Percentiles rank a stretch among this genome's conserved stretches.
Conservation (phyloP, 92 coral and sea anemone genomes). For the Anthopleura xanthogrammica region DNA sequence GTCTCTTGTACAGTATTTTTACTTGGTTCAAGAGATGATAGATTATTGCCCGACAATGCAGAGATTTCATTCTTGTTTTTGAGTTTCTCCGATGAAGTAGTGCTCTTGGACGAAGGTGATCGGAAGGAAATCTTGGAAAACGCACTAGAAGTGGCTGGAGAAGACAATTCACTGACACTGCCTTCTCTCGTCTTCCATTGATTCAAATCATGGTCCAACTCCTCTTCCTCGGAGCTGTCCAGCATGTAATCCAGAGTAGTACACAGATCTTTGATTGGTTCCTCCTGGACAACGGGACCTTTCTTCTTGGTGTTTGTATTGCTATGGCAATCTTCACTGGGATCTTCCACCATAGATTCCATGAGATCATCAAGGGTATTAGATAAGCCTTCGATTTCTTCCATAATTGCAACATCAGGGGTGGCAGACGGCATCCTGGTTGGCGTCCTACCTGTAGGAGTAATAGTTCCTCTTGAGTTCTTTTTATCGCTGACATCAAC, state of each 20-base stretch:
- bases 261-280: slow-evolving; percentile 34
- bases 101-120: background rate
- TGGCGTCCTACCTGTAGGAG: background rate
- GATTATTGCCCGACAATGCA: background rate
- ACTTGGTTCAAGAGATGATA: background rate
- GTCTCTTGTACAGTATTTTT: background rate
- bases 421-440: slow-evolving; percentile 1
- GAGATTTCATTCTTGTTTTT: background rate
- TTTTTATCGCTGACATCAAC: slow-evolving; percentile 1
- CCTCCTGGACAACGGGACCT: slow-evolving; percentile 23
- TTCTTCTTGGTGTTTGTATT: slow-evolving; percentile 1
- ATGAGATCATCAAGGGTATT: slow-evolving; percentile 63
- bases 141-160: slow-evolving; percentile 4
- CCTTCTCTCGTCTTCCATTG: background rate
- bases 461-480: background rate
- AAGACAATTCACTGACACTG: background rate
- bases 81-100: background rate
- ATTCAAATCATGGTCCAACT: slow-evolving; percentile 19
- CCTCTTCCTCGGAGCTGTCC: slow-evolving; percentile 42
- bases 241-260: slow-evolving; percentile 48
- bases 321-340: slow-evolving; percentile 21
- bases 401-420: slow-evolving; percentile 41
- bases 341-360: slow-evolving; percentile 46
- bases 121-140: slow-evolving; percentile 13
- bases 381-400: slow-evolving; percentile 70